Evolutionary conservation across 2,797 vertebrate genomes (phyloP), one percentile per base, ranked within the genome.

Genomic region (Poeciliopsis paucimaculata): DNA sequence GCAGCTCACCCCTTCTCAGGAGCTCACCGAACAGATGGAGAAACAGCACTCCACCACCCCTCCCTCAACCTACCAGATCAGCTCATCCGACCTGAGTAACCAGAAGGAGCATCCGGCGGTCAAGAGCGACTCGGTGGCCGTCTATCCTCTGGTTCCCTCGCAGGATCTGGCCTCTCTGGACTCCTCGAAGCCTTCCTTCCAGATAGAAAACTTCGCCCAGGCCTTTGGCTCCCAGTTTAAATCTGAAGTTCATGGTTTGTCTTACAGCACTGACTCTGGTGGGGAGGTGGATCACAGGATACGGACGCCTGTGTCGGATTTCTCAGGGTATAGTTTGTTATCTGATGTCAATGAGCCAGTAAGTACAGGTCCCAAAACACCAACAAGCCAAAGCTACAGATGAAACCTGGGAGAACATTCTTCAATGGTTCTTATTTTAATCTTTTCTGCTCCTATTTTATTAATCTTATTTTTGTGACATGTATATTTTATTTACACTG

Each of bases 311-410:
- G 97, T 97, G 95, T 97, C 97, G 95, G 97, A 99, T 96, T 99
- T 99, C 98, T 99, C 98, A 99, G 98, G 98, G 97, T 99, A 97
- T 97, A 96, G 97, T 96, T 98, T 99, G 96, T 97, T 99, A 96
- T 98, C 97, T 95, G 97, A 99, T 95, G 98, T 98, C 94, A 97
- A 95, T 91, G 97, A 98, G 96, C 96, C 98, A 96, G 97, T 97
- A 95, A 98, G 96, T 95, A 96, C 97, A 91, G 96, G 97, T 96
- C 97, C 98, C 94, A 99, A 99, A 97, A 98, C 98, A 93, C 97
- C 97, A 92, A 98, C 97, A 96, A 99, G 98, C 97, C 98, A 99
- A 96, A 99, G 97, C 95, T 99, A 97, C 97, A 98, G 97, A 97
- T 99, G 97, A 99, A 92, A 93, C 94, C 95, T 85, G 90, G 76